Percentiles rank a stretch among this genome's conserved stretches.
Conservation (phyloP, 23 tunicate genomes). For the Corella eumyota region DNA sequence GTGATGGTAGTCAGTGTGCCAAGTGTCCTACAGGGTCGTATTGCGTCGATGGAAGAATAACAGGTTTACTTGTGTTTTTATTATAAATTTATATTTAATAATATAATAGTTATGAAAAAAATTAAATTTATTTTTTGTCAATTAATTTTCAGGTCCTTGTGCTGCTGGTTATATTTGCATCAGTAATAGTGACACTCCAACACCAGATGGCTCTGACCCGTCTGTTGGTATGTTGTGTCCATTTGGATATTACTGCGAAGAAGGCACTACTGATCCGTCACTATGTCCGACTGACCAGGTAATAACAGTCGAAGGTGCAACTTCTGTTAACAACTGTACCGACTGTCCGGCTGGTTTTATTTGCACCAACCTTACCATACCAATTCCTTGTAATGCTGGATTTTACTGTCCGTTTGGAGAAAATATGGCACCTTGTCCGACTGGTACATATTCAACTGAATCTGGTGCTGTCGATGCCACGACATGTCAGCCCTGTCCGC, state of each 20-base stretch:
- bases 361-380: conserved; percentile 72
- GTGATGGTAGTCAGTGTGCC: conserved; percentile 36
- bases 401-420: conserved; percentile 56
- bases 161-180: conserved; percentile 87
- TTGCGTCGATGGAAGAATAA: conserved; percentile 59
- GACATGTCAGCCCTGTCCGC: conserved; percentile 48
- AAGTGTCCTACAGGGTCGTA: conserved; percentile 72
- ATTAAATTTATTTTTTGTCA: not conserved
- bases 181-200: conserved; percentile 76
- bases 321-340: conserved; percentile 42
- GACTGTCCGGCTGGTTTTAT: conserved; percentile 80
- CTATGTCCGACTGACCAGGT: conserved; percentile 55
- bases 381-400: conserved; percentile 63
- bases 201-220: conserved; percentile 67
- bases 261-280: conserved; percentile 75
- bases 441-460: conserved; percentile 65
- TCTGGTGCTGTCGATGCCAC: conserved; percentile 31
- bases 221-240: conserved; percentile 56
- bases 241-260: conserved; percentile 76
- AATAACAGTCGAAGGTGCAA: conserved; percentile 60
- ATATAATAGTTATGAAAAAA: no score
- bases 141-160: conserved; percentile 41
- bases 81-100: no score
- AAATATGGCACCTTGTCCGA: conserved; percentile 70
- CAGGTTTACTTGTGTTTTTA: conserved; percentile 50